These are phyloP conservation scores for Polydrusus cervinus DNA, from an alignment of 2,888 invertebrate genomes.

Conservation along the genomic window DNA sequence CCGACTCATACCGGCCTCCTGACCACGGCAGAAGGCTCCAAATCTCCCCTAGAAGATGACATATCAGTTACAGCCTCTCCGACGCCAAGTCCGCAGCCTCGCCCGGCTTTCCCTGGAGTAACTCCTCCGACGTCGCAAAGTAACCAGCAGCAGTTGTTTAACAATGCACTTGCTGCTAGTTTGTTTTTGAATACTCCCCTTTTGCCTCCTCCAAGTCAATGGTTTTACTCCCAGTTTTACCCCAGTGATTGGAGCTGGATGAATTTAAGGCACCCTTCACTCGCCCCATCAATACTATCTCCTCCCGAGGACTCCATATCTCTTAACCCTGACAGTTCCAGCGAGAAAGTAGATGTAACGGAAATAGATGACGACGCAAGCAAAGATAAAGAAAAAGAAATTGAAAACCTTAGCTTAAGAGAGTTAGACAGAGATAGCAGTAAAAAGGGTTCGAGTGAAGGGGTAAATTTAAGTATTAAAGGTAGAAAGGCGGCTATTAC, in stretches of 20 bases:
- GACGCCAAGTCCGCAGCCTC: conserved; percentile 74
- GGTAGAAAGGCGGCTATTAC: conserved; percentile 68
- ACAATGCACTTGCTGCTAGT: conserved; percentile 79
- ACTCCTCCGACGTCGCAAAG: conserved; percentile 66
- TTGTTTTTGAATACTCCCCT: conserved; percentile 84
- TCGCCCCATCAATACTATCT: conserved; percentile 55
- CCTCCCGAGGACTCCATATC: conserved; percentile 57
- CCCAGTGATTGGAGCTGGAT: conserved; percentile 83
- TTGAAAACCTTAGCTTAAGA: conserved; percentile 12
- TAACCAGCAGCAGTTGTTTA: conserved; percentile 71
- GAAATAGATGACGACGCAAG: conserved; percentile 61
- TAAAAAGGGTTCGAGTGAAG: conserved; percentile 50
- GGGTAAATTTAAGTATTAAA: conserved; percentile 67
- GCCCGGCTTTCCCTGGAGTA: conserved; percentile 66
- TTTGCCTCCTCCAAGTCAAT: conserved; percentile 84
- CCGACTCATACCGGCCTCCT: conserved; percentile 70
- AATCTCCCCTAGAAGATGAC: conserved; percentile 67
- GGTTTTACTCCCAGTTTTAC: conserved; percentile 86
- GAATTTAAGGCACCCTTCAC: conserved; percentile 66
- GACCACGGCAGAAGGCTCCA: conserved; percentile 72
- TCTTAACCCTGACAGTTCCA: conserved; percentile 64
- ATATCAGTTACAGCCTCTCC: conserved; percentile 80
- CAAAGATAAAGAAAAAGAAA: conserved; percentile 49
- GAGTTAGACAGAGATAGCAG: conserved; percentile 13
- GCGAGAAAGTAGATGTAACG: conserved; percentile 63